Conservation (phyloP, 2,113 vertebrate species). For the Apteryx owenii region DNA sequence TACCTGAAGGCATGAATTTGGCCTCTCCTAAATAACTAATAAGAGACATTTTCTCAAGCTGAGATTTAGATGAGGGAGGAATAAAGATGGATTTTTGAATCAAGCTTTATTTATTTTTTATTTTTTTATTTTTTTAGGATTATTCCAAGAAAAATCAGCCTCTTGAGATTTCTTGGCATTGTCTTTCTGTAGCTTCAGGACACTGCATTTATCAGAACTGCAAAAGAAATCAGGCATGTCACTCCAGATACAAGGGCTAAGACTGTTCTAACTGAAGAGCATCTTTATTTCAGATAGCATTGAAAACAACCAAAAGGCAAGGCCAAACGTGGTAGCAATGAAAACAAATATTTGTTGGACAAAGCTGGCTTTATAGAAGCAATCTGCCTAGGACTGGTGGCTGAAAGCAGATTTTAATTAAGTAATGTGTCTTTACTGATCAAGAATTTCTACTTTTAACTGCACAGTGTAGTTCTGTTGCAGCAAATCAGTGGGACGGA, state of each 20-base stretch:
- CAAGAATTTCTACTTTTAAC: neutral
- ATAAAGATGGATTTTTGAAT: slow-evolving; percentile 64
- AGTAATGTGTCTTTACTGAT: neutral
- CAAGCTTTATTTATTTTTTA: slow-evolving; percentile 36
- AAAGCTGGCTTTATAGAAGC: neutral
- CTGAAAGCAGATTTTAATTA: slow-evolving; percentile 25
- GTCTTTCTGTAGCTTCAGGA: slow-evolving; percentile 42
- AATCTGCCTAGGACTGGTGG: neutral
- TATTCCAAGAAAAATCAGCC: slow-evolving; percentile 61
- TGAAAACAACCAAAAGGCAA: slow-evolving; percentile 36
- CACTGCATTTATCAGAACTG: slow-evolving; percentile 47
- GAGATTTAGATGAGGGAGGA: slow-evolving; percentile 48
- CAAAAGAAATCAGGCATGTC: slow-evolving; percentile 8
- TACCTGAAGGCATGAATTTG: slow-evolving; percentile 51
- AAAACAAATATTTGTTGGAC: slow-evolving; percentile 7
- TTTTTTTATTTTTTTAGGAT: neutral
- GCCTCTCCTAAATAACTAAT: slow-evolving; percentile 52
- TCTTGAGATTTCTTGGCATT: slow-evolving; percentile 53
- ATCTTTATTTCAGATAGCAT: slow-evolving; percentile 33
- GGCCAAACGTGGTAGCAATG: neutral
- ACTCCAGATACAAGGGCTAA: slow-evolving; percentile 16
- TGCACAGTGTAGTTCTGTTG: neutral
- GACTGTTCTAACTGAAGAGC: neutral
- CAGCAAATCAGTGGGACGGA: neutral
- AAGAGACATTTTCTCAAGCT: slow-evolving; percentile 58